Evolutionary conservation across 2,113 vertebrate species (phyloP).

Genomic region (Rhadina sibilatrix): DNA sequence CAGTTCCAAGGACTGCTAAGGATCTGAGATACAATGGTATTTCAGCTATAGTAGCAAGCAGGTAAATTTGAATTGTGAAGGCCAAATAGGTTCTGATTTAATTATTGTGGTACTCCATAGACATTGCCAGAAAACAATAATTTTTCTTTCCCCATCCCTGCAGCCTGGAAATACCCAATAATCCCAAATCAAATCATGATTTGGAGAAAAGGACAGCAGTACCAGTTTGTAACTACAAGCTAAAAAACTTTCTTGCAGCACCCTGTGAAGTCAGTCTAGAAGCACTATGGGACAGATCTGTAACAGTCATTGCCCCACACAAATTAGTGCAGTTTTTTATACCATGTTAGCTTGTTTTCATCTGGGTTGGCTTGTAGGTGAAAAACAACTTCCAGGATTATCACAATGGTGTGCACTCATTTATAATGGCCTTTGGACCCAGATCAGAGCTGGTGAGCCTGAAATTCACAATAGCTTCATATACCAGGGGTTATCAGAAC

Average conservation of each 20-base stretch:
- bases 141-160: background rate
- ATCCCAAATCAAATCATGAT: background rate
- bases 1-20: background rate
- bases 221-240: background rate
- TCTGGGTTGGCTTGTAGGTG: background rate
- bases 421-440: background rate
- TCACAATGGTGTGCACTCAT: background rate
- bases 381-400: background rate
- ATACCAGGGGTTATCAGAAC: background rate
- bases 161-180: background rate
- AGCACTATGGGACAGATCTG: background rate
- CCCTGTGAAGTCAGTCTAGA: background rate
- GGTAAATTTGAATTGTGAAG: background rate
- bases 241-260: background rate
- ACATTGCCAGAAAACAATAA: background rate
- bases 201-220: background rate
- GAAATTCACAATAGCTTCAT: background rate
- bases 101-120: background rate
- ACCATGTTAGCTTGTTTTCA: background rate
- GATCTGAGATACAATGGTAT: background rate
- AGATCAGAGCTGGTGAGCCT: background rate
- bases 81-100: background rate
- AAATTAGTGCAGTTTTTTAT: background rate
- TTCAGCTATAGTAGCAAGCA: background rate
- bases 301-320: background rate